phyloP scores from a whole-genome alignment of 2,113 vertebrate genomes.

The Myiopsitta monachus region DNA sequence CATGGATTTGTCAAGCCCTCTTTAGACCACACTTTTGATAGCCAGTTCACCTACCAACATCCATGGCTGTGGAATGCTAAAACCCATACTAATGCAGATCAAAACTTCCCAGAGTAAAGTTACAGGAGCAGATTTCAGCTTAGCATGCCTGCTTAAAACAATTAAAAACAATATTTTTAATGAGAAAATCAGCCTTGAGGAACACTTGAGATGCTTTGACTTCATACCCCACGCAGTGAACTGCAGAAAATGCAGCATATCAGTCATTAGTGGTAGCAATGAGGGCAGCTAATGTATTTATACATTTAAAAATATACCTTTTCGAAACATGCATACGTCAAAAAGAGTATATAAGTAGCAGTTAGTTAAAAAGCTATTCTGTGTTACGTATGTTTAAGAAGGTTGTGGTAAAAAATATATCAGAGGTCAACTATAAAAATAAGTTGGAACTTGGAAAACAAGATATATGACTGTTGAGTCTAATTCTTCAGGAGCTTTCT shows the following conservation, averaged over 20 bases:
- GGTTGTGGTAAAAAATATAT: not conserved
- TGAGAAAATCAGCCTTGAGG: not conserved
- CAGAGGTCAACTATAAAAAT: not conserved
- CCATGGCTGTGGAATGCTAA: not conserved
- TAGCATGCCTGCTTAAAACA: not conserved
- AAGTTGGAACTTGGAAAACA: not conserved
- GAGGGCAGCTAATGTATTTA: not conserved
- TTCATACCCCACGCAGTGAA: not conserved
- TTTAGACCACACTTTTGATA: not conserved
- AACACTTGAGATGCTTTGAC: not conserved
- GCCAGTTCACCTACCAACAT: rapidly evolving
- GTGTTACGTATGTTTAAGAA: not conserved
- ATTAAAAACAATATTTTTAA: not conserved
- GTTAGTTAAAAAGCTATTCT: not conserved
- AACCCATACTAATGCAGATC: not conserved
- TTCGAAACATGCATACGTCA: not conserved
- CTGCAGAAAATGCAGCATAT: not conserved
- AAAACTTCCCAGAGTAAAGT: not conserved
- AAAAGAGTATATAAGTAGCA: not conserved
- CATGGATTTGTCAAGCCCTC: not conserved
- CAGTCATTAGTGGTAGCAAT: not conserved
- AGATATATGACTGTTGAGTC: not conserved
- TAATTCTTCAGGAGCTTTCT: not conserved
- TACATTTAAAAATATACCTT: not conserved
- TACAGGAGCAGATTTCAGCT: not conserved